phyloP scores from a whole-genome alignment of 1,140 invertebrate genomes.

The Eulimnadia texana region DNA sequence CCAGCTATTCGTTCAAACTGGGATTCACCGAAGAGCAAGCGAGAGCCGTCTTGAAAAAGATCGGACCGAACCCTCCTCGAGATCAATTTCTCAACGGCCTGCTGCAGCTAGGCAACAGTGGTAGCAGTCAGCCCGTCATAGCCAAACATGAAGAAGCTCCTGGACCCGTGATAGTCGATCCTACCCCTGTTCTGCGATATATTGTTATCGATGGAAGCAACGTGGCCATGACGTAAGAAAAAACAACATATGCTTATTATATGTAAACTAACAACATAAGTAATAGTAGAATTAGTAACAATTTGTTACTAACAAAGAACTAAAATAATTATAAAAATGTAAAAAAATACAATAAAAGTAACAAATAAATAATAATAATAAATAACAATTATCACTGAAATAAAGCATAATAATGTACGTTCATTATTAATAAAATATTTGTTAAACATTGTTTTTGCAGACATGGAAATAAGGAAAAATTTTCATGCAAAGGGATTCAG shows the following conservation, averaged over 20 bases:
- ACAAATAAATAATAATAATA: too few species aligned
- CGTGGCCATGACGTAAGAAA: constrained; percentile 91
- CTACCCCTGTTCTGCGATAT: constrained; percentile 40
- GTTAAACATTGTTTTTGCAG: too few species aligned
- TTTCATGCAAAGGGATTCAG: constrained; percentile 85
- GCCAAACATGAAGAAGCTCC: neutral
- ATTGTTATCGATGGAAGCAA: constrained; percentile 96
- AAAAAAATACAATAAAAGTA: constrained; percentile 6
- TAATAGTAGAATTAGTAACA: too few species aligned
- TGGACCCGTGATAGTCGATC: neutral
- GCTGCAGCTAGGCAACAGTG: constrained; percentile 31
- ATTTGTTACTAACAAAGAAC: constrained; percentile 19
- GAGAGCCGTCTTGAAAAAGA: constrained; percentile 60
- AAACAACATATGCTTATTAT: too few species aligned
- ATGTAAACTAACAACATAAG: too few species aligned
- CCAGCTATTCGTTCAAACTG: constrained; percentile 46
- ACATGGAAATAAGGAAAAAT: constrained; percentile 88
- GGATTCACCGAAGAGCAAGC: constrained; percentile 80
- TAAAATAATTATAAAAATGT: constrained; percentile 12
- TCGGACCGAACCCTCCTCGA: constrained; percentile 60
- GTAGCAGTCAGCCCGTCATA: neutral
- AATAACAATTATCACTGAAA: too few species aligned
- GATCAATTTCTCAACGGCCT: constrained; percentile 69
- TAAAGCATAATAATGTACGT: too few species aligned
- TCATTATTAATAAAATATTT: too few species aligned